Conservation (phyloP, 2,797 vertebrate species). For the Leptatherina wallacei region DNA sequence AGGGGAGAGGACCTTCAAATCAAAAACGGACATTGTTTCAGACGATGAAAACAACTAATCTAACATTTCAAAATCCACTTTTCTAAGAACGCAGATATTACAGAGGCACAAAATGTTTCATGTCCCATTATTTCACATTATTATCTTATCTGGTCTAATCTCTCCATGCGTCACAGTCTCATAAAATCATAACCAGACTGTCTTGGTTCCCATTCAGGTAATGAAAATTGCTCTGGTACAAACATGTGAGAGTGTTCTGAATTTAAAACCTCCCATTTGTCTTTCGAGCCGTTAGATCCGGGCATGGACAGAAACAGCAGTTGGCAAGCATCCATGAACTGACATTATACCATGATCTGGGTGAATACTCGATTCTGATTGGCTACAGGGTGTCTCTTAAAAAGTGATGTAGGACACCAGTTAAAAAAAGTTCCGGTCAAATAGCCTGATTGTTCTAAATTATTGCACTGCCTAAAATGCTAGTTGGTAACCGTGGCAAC, state of each 20-base stretch:
- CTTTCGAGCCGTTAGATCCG: slow-evolving; percentile 46
- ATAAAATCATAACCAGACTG: slow-evolving; percentile 49
- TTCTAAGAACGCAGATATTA: not conserved
- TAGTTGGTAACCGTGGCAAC: no score
- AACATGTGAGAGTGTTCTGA: slow-evolving; percentile 60
- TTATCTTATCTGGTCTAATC: slow-evolving; percentile 47
- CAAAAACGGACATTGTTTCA: not conserved
- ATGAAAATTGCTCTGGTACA: slow-evolving; percentile 59
- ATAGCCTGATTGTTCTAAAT: no score
- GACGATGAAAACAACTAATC: not conserved
- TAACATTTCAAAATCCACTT: slow-evolving; percentile 1
- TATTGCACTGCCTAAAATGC: no score
- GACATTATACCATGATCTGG: not conserved
- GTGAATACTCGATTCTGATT: not conserved
- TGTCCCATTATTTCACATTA: slow-evolving; percentile 50
- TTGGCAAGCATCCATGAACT: slow-evolving; percentile 42
- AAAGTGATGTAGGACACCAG: no score
- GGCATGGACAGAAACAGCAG: slow-evolving; percentile 25
- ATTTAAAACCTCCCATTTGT: slow-evolving; percentile 54
- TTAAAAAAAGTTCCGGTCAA: no score
- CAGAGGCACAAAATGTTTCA: slow-evolving; percentile 16
- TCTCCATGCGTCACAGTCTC: slow-evolving; percentile 51
- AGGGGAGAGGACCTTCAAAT: not conserved
- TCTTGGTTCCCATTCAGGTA: slow-evolving; percentile 63
- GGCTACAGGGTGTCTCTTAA: no score